Conservation (phyloP, 2,797 vertebrate genomes). For the Parauchenoglanis punctatus region DNA sequence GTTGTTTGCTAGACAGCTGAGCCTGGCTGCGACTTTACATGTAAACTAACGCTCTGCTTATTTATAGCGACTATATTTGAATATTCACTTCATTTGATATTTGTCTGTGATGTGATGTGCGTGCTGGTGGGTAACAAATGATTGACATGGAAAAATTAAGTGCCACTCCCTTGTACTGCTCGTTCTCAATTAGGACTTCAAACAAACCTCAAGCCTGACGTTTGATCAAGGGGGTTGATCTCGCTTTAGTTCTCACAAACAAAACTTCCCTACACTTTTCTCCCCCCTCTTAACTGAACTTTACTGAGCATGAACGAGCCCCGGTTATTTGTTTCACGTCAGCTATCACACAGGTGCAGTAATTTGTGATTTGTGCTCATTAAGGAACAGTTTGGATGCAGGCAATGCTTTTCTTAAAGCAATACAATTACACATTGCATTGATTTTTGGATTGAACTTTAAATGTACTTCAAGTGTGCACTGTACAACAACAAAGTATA, state of each 20-base stretch:
- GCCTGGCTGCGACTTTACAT: not conserved
- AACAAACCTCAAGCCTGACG: conserved; percentile 68
- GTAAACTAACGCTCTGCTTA: not conserved
- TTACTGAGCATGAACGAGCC: too few species aligned
- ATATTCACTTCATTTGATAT: not conserved
- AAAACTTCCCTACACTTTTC: not conserved
- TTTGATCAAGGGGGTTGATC: conserved; percentile 38
- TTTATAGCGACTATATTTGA: not conserved
- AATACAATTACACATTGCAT: too few species aligned
- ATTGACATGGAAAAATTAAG: conserved; percentile 23
- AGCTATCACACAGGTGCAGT: too few species aligned
- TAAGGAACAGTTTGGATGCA: too few species aligned
- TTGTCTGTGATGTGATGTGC: not conserved
- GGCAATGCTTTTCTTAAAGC: too few species aligned
- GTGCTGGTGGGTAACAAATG: not conserved
- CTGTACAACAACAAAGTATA: too few species aligned
- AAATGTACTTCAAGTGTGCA: too few species aligned
- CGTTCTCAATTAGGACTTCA: conserved; percentile 70
- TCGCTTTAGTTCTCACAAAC: not conserved
- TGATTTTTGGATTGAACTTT: too few species aligned
- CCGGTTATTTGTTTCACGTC: too few species aligned
- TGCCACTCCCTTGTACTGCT: conserved; percentile 39
- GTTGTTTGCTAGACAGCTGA: conserved; percentile 17
- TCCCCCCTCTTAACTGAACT: too few species aligned
- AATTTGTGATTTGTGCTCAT: too few species aligned